Conservation (phyloP, 2,888 invertebrate species). For the Crossocerus cetratus region DNA sequence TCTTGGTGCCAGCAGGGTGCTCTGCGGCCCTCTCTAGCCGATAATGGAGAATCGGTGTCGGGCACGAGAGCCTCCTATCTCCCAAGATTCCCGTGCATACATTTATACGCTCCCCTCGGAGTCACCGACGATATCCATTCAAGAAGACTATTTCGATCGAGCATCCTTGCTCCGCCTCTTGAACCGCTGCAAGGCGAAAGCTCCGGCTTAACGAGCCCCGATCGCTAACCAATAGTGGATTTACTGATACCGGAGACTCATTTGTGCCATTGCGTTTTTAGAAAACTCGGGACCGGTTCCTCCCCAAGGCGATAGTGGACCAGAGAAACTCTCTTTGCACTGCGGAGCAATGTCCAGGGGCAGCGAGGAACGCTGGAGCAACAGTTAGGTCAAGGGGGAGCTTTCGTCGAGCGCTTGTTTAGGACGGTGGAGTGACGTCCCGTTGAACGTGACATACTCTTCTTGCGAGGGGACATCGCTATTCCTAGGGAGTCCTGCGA, state of each 20-base stretch:
- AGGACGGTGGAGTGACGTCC: not conserved
- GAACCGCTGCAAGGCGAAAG: not conserved
- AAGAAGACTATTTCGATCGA: too few relatives aligned
- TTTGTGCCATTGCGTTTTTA: not conserved
- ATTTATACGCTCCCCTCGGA: not conserved
- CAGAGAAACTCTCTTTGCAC: not conserved
- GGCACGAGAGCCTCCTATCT: not conserved
- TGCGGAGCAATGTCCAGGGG: not conserved
- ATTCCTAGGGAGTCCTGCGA: not conserved
- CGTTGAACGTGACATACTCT: not conserved
- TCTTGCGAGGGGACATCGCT: not conserved
- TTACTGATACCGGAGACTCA: not conserved
- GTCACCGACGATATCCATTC: too few relatives aligned
- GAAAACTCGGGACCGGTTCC: not conserved
- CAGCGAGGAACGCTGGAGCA: not conserved
- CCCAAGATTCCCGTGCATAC: not conserved
- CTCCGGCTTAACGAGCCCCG: not conserved
- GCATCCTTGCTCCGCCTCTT: too few relatives aligned
- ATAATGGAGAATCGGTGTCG: slow-evolving; percentile 5
- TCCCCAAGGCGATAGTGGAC: not conserved
- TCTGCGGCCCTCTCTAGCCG: not conserved
- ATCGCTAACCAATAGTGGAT: not conserved
- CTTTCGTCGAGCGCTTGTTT: not conserved
- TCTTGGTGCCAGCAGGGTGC: too few relatives aligned
- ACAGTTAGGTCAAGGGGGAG: not conserved